A percentile compares a stretch with the other conserved stretches of the same genome.
phyloP scores from a whole-genome alignment of 2,797 vertebrate species.

The Craterocephalus amniculus region DNA sequence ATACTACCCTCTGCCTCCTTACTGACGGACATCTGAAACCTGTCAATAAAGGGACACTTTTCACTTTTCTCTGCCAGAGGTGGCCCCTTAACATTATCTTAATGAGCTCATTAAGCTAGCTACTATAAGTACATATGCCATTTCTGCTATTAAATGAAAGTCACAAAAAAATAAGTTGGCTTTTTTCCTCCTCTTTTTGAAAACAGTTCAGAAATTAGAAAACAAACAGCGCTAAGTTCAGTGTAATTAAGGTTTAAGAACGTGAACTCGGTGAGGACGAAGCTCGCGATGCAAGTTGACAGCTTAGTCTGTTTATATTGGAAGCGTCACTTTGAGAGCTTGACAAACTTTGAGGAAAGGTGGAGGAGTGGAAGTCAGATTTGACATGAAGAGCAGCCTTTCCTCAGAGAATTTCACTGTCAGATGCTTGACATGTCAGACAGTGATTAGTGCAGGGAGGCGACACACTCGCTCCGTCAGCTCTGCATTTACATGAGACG shows the following conservation, averaged over 20 bases:
- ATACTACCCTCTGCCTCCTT: no score
- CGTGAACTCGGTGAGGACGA: background rate
- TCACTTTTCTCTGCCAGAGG: no score
- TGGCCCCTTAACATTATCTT: no score
- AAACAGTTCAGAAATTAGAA: background rate
- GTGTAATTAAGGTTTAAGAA: background rate
- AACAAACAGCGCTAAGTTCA: background rate
- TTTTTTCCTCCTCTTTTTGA: no score
- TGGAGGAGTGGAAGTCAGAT: conserved; percentile 4
- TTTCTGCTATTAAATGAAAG: no score
- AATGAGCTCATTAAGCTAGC: no score
- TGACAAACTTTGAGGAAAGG: background rate
- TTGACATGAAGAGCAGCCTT: conserved; percentile 6
- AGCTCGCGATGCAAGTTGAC: background rate
- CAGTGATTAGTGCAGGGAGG: conserved; percentile 12
- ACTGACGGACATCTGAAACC: no score
- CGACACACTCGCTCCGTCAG: conserved; percentile 7
- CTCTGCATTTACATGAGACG: conserved; percentile 22
- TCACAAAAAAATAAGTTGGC: no score
- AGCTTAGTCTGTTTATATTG: background rate
- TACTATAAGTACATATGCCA: no score
- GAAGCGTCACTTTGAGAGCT: background rate
- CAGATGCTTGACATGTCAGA: conserved; percentile 32
- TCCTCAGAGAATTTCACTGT: conserved; percentile 9
- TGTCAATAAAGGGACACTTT: no score